Percentiles rank a stretch among this genome's conserved stretches.
Conservation (phyloP, 1,140 invertebrate genomes). For the Lasioglossum albipes region DNA sequence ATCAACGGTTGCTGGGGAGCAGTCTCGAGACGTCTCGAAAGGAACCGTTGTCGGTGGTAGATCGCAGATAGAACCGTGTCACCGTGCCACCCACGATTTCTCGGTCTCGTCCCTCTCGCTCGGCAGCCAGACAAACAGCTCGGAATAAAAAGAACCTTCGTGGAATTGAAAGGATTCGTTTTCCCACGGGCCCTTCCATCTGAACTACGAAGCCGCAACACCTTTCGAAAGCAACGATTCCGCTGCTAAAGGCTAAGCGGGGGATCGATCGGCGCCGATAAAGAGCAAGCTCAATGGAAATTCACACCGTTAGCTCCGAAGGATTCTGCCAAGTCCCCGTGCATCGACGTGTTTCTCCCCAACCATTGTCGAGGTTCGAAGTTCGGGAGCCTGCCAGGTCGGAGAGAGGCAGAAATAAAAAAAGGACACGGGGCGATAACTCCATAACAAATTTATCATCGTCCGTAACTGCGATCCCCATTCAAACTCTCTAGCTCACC, state of each 20-base stretch:
- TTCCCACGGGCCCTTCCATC: not conserved
- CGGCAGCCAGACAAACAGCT: not conserved
- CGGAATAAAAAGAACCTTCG: not conserved
- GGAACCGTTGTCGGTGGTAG: not conserved
- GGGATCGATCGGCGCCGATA: constrained; percentile 20
- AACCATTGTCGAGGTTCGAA: not conserved
- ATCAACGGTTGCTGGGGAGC: not conserved
- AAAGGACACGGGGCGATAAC: not conserved
- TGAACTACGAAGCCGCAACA: constrained; percentile 9
- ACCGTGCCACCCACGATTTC: not conserved
- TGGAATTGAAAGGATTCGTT: constrained; percentile 9
- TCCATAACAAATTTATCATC: constrained; percentile 46
- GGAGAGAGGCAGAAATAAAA: not conserved
- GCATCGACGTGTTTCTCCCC: not conserved
- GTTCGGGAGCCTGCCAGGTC: too few relatives aligned
- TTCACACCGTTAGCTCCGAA: not conserved
- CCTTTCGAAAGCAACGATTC: not conserved
- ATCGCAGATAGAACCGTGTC: not conserved
- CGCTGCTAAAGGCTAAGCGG: not conserved
- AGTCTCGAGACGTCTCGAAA: not conserved
- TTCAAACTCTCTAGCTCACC: constrained; percentile 25
- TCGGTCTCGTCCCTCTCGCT: too few relatives aligned
- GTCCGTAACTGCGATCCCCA: constrained; percentile 10
- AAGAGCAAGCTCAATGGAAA: constrained; percentile 19
- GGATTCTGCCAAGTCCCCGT: not conserved